Evolutionary conservation across 2,797 vertebrate genomes (phyloP), one percentile per base, ranked within the genome.

Genomic region (Manis pentadactyla): DNA sequence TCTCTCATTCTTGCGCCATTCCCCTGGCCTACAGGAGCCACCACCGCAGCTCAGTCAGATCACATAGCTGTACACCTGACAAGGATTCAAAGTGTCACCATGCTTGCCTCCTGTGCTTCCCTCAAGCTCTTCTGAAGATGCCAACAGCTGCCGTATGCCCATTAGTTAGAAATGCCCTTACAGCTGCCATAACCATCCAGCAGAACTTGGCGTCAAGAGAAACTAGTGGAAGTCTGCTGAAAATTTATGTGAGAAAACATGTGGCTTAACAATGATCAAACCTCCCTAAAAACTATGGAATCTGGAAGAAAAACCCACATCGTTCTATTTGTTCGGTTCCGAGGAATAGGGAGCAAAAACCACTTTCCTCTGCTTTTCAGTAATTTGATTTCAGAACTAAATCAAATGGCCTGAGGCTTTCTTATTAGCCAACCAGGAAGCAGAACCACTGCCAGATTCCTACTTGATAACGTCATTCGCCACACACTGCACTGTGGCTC

Each of bases 321-420:
- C 74, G 2, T 87, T 84, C 13, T 79, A 12, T 55, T 79, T 64
- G 5, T 87, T 63, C 49, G 12, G 89, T 94, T 94, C 39, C 6
- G 19, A 31, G 64, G 59, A 85, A 55, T 0, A 82, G 73, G 4
- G 29, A 69, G 6, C 39, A 74, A 87, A 87, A 87, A 10, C 29
- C 39, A 85, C 53, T 86, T 83, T 74, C 61, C 34, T 87, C 46
- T 83, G 82, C 73, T 79, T 93, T 95, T 89, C 29, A 79, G 74
- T 71, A 85, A 93, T 85, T 61, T 46, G 46, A 46, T 46, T 46
- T 11, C 46, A 46, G 10, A 46, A 34, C 25, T 82, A 83, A 93
- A 94, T 90, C 46, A 87, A 95, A 86, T 34, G 51, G 42, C 37
- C 89, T 61, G 57, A 64, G 68, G 23, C 12, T 46, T 85, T 90